phyloP scores from a whole-genome alignment of 2,888 invertebrate genomes.

The Tigriopus californicus region DNA sequence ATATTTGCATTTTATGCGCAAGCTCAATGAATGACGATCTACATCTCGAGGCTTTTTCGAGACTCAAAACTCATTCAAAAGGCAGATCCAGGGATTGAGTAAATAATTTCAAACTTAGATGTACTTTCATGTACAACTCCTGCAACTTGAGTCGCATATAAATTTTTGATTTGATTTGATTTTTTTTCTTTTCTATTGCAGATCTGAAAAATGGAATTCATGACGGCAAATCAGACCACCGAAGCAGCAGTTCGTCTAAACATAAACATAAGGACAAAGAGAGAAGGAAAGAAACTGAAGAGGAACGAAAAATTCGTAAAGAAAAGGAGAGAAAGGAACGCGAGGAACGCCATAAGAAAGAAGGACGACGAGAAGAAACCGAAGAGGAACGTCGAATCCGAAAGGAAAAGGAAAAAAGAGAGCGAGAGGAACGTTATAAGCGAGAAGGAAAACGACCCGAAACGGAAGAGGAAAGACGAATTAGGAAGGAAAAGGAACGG shows the following conservation, averaged over 20 bases:
- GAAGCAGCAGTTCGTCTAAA: constrained; percentile 18
- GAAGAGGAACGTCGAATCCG: constrained; percentile 14
- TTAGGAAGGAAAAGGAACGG: constrained; percentile 27
- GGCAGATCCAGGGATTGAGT: no score
- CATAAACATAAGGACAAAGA: constrained; percentile 19
- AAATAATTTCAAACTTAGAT: no score
- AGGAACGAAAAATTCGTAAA: constrained; percentile 14
- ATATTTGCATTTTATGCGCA: no score
- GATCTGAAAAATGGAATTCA: constrained; percentile 19
- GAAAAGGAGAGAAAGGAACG: constrained; percentile 16
- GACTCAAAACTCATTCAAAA: no score
- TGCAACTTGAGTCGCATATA: no score
- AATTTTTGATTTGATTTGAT: no score
- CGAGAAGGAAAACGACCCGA: constrained; percentile 7
- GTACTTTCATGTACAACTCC: no score
- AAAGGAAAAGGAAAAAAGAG: constrained; percentile 17
- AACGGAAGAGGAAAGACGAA: constrained; percentile 22
- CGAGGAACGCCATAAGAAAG: constrained; percentile 15
- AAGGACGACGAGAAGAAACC: constrained; percentile 18
- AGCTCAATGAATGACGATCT: no score
- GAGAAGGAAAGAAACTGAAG: constrained; percentile 17
- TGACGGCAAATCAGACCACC: constrained; percentile 17
- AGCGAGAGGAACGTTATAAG: constrained; percentile 18
- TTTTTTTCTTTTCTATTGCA: constrained; percentile 7
- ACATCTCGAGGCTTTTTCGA: no score